Base-by-base conservation (phyloP, 2,113 vertebrate species). In the Odontophorus gujanensis region DNA sequence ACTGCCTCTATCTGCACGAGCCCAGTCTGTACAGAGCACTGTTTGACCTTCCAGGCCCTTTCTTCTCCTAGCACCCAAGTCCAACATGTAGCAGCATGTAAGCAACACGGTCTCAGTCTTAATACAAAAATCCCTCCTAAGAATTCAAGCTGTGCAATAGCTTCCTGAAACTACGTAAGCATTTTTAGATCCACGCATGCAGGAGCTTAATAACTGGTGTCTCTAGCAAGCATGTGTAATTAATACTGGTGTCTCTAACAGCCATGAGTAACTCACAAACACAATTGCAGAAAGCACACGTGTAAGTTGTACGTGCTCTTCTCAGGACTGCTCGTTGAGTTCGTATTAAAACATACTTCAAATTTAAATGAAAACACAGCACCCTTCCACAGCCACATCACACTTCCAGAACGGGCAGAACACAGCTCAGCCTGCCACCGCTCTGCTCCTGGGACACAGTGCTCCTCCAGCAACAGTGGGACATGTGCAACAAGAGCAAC, bases 401-500 rank as follows among this genome's bases (percentile, higher is more conserved):
- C 2, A 15, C 25, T 28, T 16, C 66, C 73, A 68, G 68, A 30
- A 30, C 0, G 0, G 1, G 55, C 40, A 42, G 30, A 48, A 25
- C 48, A 34, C 17, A 25, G 18, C 58, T 43, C 58, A 8, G 6
- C 4, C 4, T 38, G 50, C 59, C 32, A 43, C 50, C 63, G 2
- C 0, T 32, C 30, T 36, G 3, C 38, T n/a, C 22, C 48, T 55
- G 14, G 62, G 18, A 81, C 1, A 0, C 6, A n/a, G 34, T 5
- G 61, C 45, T 1, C 0, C 65, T 34, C 36, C 68, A 13, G 15
- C 2, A 3, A 20, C 21, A 15, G 45, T 5, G 7, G 2, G 38
- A 24, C 11, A 10, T 0, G 0, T 6, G 8, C 28, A 10, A 24
- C 6, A 0, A 50, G 42, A 15, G 58, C 2, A 1, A 16, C 0